These are phyloP conservation scores for Gadopsis marmoratus DNA, from an alignment of 2,797 vertebrate species.

Conservation along the genomic window DNA sequence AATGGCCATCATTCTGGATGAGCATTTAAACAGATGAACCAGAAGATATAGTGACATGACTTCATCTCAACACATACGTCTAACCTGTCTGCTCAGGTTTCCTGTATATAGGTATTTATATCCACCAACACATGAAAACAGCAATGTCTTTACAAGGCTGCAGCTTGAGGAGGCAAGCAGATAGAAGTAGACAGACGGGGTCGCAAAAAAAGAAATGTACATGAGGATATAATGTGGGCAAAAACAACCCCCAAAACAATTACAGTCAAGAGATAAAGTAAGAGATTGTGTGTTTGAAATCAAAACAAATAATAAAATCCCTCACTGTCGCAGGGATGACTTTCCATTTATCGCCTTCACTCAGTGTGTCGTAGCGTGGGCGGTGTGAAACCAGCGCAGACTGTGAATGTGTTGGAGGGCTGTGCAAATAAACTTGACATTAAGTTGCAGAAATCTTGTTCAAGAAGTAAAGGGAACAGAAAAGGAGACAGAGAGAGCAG, in stretches of 20 bases:
- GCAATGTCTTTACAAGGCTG: conserved; percentile 67
- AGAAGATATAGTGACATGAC: conserved; percentile 71
- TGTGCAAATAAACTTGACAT: conserved; percentile 43
- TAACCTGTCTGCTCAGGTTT: conserved; percentile 85
- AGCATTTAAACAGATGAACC: conserved; percentile 73
- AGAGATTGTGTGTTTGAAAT: not conserved
- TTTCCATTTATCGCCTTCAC: conserved; percentile 46
- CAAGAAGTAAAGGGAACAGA: conserved; percentile 17
- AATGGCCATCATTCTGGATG: conserved; percentile 37
- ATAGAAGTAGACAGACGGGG: not conserved
- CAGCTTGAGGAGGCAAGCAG: conserved; percentile 27
- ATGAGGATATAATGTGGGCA: not conserved
- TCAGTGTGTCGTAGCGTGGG: conserved; percentile 46
- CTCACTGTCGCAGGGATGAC: conserved; percentile 29
- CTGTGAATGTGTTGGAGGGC: conserved; percentile 29
- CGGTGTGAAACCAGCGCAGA: conserved; percentile 41
- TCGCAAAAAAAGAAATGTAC: not conserved
- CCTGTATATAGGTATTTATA: conserved; percentile 80
- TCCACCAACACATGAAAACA: conserved; percentile 71
- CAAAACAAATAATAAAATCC: conserved; percentile 31
- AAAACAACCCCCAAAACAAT: conserved; percentile 6
- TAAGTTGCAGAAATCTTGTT: conserved; percentile 37
- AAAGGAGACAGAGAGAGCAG: not conserved
- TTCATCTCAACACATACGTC: conserved; percentile 76
- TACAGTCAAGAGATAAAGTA: not conserved